These are phyloP conservation scores for Zoanthus solanderi DNA, from an alignment of 92 coral and sea anemone species.

Conservation along the genomic window DNA sequence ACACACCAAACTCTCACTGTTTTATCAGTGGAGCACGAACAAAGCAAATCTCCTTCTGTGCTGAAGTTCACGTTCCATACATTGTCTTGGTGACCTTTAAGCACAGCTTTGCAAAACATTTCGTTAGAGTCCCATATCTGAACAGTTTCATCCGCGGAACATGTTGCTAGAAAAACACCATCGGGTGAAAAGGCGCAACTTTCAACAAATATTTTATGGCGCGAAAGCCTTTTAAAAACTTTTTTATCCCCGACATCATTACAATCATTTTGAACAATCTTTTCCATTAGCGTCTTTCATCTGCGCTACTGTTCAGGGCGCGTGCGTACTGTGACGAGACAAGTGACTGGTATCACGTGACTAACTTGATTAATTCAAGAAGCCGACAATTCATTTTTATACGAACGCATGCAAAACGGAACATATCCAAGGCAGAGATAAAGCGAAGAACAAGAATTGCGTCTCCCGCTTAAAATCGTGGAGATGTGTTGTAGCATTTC, in stretches of 20 bases:
- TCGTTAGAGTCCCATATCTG: slow-evolving; percentile 65
- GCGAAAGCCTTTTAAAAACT: slow-evolving; percentile 54
- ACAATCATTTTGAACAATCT: background rate
- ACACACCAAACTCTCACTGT: slow-evolving; percentile 85
- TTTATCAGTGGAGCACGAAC: slow-evolving; percentile 81
- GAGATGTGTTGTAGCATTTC: too few species aligned
- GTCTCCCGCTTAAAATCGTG: too few species aligned
- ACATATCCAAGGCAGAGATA: too few species aligned
- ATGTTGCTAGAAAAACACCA: slow-evolving; percentile 66
- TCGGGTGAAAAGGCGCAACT: slow-evolving; percentile 74
- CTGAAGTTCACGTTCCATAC: slow-evolving; percentile 78
- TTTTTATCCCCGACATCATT: slow-evolving; percentile 7
- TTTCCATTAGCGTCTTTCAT: background rate
- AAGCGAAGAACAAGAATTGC: too few species aligned
- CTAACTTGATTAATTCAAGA: background rate
- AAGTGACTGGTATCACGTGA: background rate
- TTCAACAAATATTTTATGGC: slow-evolving; percentile 73
- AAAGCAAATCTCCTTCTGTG: slow-evolving; percentile 43
- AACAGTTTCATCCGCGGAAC: slow-evolving; percentile 76
- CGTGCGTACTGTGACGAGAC: background rate
- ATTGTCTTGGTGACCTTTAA: slow-evolving; percentile 66
- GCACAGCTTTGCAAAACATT: slow-evolving; percentile 38
- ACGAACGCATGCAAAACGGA: background rate
- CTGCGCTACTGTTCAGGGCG: background rate
- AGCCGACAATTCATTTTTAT: background rate